These are phyloP conservation scores for Rhorus exstirpatorius DNA, from an alignment of 2,888 invertebrate genomes.

Conservation along the genomic window DNA sequence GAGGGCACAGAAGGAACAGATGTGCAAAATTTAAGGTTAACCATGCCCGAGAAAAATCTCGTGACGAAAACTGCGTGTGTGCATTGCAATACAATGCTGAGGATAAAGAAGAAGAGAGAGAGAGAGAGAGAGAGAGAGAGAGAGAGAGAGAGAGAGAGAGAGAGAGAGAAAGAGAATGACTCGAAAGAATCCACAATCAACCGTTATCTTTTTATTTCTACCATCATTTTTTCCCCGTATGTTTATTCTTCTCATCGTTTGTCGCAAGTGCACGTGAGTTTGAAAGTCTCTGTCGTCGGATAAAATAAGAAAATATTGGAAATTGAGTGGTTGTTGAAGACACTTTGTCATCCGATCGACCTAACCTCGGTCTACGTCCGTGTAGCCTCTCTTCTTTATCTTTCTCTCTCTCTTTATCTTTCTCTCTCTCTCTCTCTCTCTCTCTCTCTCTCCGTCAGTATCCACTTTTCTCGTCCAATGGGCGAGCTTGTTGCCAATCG, in stretches of 20 bases:
- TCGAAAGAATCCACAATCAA: conserved; percentile 48
- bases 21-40: conserved; percentile 83
- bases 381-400: conserved; percentile 38
- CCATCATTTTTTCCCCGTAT: background rate
- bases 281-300: conserved; percentile 21
- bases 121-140: conserved; percentile 13
- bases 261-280: background rate
- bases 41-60: conserved; percentile 70
- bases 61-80: conserved; percentile 49
- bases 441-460: conserved; percentile 28
- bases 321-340: conserved; percentile 44
- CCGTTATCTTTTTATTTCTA: conserved; percentile 7
- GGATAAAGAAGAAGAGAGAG: background rate
- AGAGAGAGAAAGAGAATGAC: conserved; percentile 40
- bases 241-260: conserved; percentile 3
- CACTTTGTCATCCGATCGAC: conserved; percentile 52
- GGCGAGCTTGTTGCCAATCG: conserved; percentile 50
- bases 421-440: conserved; percentile 29
- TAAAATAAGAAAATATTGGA: conserved; percentile 64
- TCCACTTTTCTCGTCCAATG: conserved; percentile 58
- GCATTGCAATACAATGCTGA: conserved; percentile 49
- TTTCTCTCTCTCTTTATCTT: conserved; percentile 30
- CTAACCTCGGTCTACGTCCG: conserved; percentile 66
- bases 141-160: background rate
- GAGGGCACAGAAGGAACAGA: conserved; percentile 77